phyloP scores from a whole-genome alignment of 2,888 invertebrate genomes.

The Drosophila demipolita region DNA sequence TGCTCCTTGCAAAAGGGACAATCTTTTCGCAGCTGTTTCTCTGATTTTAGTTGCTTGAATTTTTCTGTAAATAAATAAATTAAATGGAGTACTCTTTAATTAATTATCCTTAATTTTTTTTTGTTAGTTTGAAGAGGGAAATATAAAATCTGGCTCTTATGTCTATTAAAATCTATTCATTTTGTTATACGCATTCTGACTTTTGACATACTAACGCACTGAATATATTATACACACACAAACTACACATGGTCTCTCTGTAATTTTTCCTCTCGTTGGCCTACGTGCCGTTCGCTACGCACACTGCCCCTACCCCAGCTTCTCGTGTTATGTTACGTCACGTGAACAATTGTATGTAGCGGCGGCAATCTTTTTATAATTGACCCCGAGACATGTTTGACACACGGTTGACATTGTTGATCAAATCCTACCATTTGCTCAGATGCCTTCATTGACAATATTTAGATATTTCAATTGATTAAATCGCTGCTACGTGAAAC shows the following conservation, averaged over 20 bases:
- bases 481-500: slow-evolving; percentile 31
- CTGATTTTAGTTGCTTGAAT: slow-evolving; percentile 82
- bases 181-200: slow-evolving; percentile 13
- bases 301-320: slow-evolving; percentile 39
- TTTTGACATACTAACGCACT: slow-evolving; percentile 16
- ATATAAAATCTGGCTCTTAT: neutral
- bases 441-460: slow-evolving; percentile 19
- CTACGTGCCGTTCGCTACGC: slow-evolving; percentile 54
- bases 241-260: neutral
- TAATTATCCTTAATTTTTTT: neutral
- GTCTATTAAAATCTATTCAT: neutral
- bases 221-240: slow-evolving; percentile 1
- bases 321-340: slow-evolving; percentile 47
- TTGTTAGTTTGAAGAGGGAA: neutral
- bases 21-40: slow-evolving; percentile 83
- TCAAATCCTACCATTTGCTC: slow-evolving; percentile 29
- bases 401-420: slow-evolving; percentile 49
- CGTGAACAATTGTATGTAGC: slow-evolving; percentile 35
- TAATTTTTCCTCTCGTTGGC: slow-evolving; percentile 25
- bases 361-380: slow-evolving; percentile 27
- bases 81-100: neutral
- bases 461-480: slow-evolving; percentile 45
- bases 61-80: slow-evolving; percentile 73
- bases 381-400: slow-evolving; percentile 60
- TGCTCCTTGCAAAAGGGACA: slow-evolving; percentile 86